These are phyloP conservation scores for Anoura caudifer DNA, from an alignment of 2,113 vertebrate species.

Conservation along the genomic window DNA sequence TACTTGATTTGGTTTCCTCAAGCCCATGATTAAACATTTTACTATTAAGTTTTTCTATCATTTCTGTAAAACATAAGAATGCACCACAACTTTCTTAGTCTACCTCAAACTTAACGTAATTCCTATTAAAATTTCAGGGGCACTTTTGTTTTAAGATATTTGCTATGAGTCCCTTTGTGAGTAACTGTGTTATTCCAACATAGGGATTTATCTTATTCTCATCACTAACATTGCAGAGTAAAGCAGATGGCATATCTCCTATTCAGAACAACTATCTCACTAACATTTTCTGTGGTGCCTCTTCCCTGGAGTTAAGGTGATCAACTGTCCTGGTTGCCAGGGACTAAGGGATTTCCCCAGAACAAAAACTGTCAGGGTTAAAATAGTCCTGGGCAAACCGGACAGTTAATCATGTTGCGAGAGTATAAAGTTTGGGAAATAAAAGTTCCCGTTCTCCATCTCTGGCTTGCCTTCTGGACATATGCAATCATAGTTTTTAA, in stretches of 20 bases:
- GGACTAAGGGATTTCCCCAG: not conserved
- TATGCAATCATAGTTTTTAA: not conserved
- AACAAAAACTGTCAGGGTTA: not conserved
- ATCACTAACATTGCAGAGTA: not conserved
- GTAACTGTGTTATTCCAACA: not conserved
- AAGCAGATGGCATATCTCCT: not conserved
- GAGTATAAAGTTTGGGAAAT: not conserved
- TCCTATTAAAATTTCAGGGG: not conserved
- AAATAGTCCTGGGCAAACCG: not conserved
- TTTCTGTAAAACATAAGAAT: constrained; percentile 15
- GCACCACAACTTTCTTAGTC: not conserved
- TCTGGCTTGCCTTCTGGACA: not conserved
- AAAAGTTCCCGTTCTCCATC: not conserved
- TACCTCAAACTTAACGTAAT: not conserved
- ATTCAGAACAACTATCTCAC: not conserved
- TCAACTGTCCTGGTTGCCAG: not conserved
- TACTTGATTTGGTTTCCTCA: not conserved
- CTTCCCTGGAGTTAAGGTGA: not conserved
- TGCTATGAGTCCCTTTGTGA: not conserved
- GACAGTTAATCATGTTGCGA: not conserved
- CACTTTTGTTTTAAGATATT: not conserved
- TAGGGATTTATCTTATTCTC: not conserved
- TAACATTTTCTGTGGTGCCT: not conserved
- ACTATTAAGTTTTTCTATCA: not conserved
- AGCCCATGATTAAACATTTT: not conserved